Base-by-base conservation (phyloP, 2,113 vertebrate species). In the Leucoraja erinaceus region DNA sequence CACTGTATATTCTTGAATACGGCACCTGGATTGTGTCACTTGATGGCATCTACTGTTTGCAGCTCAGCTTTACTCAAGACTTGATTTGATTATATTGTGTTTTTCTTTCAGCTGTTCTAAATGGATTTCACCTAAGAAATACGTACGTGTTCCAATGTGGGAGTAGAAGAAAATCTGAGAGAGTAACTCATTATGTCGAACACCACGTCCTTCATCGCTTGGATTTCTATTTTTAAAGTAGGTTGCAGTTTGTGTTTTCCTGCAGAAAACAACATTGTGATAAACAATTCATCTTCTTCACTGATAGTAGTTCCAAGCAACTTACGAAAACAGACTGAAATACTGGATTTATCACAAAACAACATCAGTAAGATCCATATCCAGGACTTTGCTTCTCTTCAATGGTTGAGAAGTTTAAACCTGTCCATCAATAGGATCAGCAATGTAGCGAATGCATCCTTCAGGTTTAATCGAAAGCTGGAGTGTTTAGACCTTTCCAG, bases 401-500 rank as follows among this genome's bases (percentile, higher is more conserved):
- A 93, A 38, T 94, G 94, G 8, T 95, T 99, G 47, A 95, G 70
- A 93, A 93, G 95, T 93, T 96, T 98, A 79, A 97, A 97, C 93
- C 68, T 98, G 81, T 97, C 98, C 90, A 93, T 97, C 95, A 99
- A 99, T 38, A 8, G 72, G 83, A 94, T 99, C 93, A 94, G 68
- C 0, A 31, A 94, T 1, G 94, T 98, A 1, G 93, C 97, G 72
- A 93, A 94, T 0, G 95, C 94, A 72, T 93, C 96, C n/a, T 98
- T 99, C 76, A 76, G 93, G 54, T 95, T 95, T 93, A 98, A 97
- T 1, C 86, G 94, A 18, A 74, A 95, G 70, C 94, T 99, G 93
- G 93, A 97, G 94, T 93, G 95, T 81, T 95, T 98, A 93, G 98
- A 99, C 94, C 93, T 99, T 91, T 98, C 98, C 3, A 95, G 97